Base-by-base conservation (phyloP, 2,888 invertebrate species). In the Drosophila imparisetae region DNA sequence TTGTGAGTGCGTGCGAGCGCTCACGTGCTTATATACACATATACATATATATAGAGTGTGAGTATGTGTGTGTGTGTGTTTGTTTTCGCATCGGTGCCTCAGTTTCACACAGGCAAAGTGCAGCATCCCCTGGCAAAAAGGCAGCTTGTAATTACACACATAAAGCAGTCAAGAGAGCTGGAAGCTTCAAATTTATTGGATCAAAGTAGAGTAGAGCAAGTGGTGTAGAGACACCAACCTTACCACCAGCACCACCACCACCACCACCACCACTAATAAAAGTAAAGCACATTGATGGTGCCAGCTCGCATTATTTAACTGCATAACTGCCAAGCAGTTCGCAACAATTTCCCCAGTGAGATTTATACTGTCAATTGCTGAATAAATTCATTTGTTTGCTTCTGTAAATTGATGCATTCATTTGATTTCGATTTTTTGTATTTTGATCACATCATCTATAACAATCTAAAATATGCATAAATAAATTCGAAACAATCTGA, bases 111-210 rank as follows among this genome's bases (percentile, higher is more conserved):
- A 54, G 42, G 64, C 40, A 30, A 53, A 68, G 62, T 68, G 69
- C 34, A 64, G 55, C 59, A 49, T 52, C 30, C 38, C 15, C 48
- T 24, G 54, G 54, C 69, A 54, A 68, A 64, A 59, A 57, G 55
- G 68, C 68, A 66, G 68, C 75, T 72, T 80, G 73, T 86, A 84
- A 84, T 84, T 86, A 84, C 78, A 86, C 68, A 77, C 77, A 84
- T 83, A 81, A 81, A 86, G 79, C 71, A 84, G 71, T 60, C 62
- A 67, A 83, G 69, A 81, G 72, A 77, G 70, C 81, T 80, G 70
- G 62, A n/a, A 74, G 75, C 72, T 72, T 64, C 40, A 68, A 83
- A 86, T 79, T 77, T 77, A 81, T 84, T 86, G 79, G 77, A 81
- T 72, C 76, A 78, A 66, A 57, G 34, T 24, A 11, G 53, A 53